Conservation (phyloP, 2,113 vertebrate species). For the Ammospiza caudacuta region DNA sequence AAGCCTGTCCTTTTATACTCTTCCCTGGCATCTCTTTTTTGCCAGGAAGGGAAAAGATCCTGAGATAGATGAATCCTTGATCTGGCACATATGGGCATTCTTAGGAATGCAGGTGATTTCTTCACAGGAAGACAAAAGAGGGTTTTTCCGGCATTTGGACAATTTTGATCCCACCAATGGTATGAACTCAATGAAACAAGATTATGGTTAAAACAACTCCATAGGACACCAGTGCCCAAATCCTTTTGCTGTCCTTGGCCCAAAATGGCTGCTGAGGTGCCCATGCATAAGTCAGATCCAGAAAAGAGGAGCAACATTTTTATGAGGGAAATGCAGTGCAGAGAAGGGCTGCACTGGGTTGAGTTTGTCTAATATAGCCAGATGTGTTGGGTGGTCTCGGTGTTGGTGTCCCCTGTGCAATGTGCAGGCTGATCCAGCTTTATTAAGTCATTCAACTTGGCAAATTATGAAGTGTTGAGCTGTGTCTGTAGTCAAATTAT, state of each 20-base stretch:
- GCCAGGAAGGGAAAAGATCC: constrained; percentile 52
- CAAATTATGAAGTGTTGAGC: background rate
- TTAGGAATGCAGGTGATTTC: constrained; percentile 38
- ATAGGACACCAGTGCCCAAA: background rate
- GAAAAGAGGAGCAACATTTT: background rate
- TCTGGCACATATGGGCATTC: constrained; percentile 30
- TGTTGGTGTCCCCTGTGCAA: background rate
- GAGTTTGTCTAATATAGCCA: background rate
- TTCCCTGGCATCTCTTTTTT: constrained; percentile 39
- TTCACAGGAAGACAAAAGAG: background rate
- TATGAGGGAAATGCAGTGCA: background rate
- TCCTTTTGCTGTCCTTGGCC: background rate
- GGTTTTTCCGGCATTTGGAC: background rate
- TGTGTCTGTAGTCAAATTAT: background rate
- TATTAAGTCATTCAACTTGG: background rate
- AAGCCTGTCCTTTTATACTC: constrained; percentile 35
- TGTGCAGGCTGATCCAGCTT: background rate
- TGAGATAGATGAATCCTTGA: constrained; percentile 34
- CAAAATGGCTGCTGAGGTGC: background rate
- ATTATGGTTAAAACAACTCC: background rate
- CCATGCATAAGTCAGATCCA: background rate
- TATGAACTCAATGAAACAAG: background rate
- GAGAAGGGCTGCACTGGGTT: no score
- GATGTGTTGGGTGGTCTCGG: background rate
- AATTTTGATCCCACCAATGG: background rate